Conservation (phyloP, 1,140 invertebrate species). For the Linepithema humile region DNA sequence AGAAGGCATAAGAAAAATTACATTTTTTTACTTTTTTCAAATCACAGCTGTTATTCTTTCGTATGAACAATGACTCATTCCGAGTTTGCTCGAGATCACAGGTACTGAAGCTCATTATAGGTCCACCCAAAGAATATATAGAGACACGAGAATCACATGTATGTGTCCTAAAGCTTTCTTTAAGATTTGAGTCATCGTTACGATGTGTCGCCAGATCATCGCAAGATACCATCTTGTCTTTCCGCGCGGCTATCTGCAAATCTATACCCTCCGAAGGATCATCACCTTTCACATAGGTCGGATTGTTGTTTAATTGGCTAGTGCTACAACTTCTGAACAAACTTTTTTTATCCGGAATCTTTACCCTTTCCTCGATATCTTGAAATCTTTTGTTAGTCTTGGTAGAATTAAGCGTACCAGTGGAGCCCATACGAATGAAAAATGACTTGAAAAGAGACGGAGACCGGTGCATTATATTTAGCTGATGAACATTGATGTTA, state of each 20-base stretch:
- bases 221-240: conserved; percentile 82
- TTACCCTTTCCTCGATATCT: conserved; percentile 74
- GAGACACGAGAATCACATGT: not conserved
- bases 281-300: conserved; percentile 91
- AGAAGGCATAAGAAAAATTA: conserved; percentile 91
- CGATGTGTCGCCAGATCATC: conserved; percentile 75
- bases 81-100: conserved; percentile 77
- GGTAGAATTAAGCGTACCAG: conserved; percentile 89
- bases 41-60: conserved; percentile 81
- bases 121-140: conserved; percentile 3
- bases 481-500: conserved; percentile 64
- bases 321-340: conserved; percentile 91
- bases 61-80: conserved; percentile 68
- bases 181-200: conserved; percentile 65
- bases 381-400: conserved; percentile 83
- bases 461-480: conserved; percentile 81
- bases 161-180: conserved; percentile 67
- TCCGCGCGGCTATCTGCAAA: conserved; percentile 84
- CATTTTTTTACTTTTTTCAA: conserved; percentile 85
- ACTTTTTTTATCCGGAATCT: conserved; percentile 81
- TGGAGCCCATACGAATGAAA: conserved; percentile 90
- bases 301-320: conserved; percentile 88
- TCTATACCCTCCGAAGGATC: conserved; percentile 92
- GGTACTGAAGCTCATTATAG: conserved; percentile 70
- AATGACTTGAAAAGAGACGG: conserved; percentile 89